Base-by-base conservation (phyloP, 2,113 vertebrate species). In the Bujurquina vittata region DNA sequence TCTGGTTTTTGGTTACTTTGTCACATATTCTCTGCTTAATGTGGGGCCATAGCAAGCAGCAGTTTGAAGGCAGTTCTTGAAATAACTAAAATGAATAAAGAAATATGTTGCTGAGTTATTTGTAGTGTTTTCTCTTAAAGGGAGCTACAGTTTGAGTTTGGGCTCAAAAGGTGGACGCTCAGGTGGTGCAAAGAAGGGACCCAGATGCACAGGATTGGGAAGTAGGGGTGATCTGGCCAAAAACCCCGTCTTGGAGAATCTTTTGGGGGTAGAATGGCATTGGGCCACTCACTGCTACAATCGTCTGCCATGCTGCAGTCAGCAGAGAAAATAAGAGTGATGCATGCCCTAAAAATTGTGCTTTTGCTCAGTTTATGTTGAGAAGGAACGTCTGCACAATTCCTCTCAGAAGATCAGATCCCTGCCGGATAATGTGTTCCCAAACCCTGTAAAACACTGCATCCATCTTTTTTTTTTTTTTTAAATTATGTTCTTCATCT, bases 391-490 rank as follows among this genome's bases (percentile, higher is more conserved):
- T 67, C 14, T 46, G 1, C 37, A 40, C 63, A 67, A 67, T 67
- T 67, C 22, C 15, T 18, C 63, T 29, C 22, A 9, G 46, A 46
- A 69, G 23, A 69, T 52, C 65, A 49, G 9, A 52, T 7, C 40
- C 23, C 9, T 31, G 65, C 43, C 7, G 23, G 65, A 59, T 0
- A 20, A 4, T 15, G 77, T 1, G 14, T 69, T 80, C 31, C 69
- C 73, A 80, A 78, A 78, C 63, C 43, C 65, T 79, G 49, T 6
- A 31, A 54, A n/a, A 52, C 29, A 63, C 5, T n/a, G 69, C 5
- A 3, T 1, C 9, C 20, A 43, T 60, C 31, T 54, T 3, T 11
- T 40, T 40, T 10, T 11, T 46, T 43, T 43, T 43, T 35, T 26
- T 31, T 33, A 15, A 72, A 59, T 18, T 5, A 55, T 29, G 18